Evolutionary conservation across 2,888 invertebrate species (phyloP), one percentile per base, ranked within the genome.

Genomic region (Heterodera filipjevi): DNA sequence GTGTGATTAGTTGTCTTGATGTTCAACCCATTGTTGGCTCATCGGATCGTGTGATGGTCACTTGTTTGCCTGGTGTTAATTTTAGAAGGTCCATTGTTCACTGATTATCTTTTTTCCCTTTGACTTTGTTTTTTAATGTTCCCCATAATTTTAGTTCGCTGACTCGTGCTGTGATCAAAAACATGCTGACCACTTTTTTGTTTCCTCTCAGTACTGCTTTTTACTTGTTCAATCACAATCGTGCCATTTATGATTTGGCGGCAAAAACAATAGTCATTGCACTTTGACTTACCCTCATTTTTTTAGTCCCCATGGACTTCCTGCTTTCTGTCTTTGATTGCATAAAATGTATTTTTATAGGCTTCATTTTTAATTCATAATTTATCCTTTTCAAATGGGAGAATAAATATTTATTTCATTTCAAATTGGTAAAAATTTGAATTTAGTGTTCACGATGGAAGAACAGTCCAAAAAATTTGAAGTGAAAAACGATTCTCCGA

Each of bases 151-250:
- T 78, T 71, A 88, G 88, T 77, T 83, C 87, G 1, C 64, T 88
- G 46, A 76, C 84, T 35, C 84, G 88, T 16, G 84, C 88, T 1
- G 73, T 88, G 71, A 71, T 87, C 75, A 88, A 88, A 80, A 88
- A 88, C 77, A 77, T 86, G 39, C 75, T 87, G 32, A 86, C 87
- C 64, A 87, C 85, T 75, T 84, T 85, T 64, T 78, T 88, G 64
- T 85, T 88, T 68, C 88, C 88, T 35, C 76, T 88, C 71, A 86
- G 83, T 79, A 85, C 85, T 10, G 80, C 87, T 8, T 84, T 86
- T 44, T 87, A 86, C 79, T 79, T 84, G 35, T 84, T 88, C 81
- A 77, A 81, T 44, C 81, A 82, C 71, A 86, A 86, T 59, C 83
- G 88, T n/a, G 83, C 85, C 32, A 80, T 87, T 71, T 88, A 88